phyloP scores from a whole-genome alignment of 2,797 vertebrate species.

The Silurus aristotelis region DNA sequence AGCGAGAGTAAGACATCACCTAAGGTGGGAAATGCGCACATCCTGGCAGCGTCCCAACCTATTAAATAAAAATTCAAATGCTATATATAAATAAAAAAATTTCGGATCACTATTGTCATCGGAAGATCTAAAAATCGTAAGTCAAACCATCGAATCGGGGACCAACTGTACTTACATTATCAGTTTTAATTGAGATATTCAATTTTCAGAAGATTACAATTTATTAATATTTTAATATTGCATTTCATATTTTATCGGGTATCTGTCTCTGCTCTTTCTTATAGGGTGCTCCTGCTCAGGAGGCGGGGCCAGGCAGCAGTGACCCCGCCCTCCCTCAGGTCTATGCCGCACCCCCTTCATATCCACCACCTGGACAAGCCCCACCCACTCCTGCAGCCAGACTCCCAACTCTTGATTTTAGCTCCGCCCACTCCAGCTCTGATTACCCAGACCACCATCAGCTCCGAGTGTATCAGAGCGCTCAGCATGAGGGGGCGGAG shows the following conservation, averaged over 20 bases:
- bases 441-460: constrained; percentile 78
- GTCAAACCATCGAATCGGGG: too few relatives aligned
- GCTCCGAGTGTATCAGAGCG: constrained; percentile 76
- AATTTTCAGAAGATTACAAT: too few relatives aligned
- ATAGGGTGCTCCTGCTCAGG: constrained; percentile 76
- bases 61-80: too few relatives aligned
- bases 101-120: too few relatives aligned
- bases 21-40: too few relatives aligned
- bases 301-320: constrained; percentile 69
- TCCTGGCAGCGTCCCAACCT: too few relatives aligned
- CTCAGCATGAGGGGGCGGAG: constrained; percentile 73
- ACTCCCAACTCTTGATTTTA: constrained; percentile 75
- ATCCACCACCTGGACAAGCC: constrained; percentile 75
- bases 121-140: too few relatives aligned
- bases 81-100: too few relatives aligned
- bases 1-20: too few relatives aligned
- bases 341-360: constrained; percentile 76
- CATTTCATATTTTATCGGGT: not conserved
- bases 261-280: not conserved
- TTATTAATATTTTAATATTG: too few relatives aligned
- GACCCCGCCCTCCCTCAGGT: constrained; percentile 77
- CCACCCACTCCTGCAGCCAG: constrained; percentile 67
- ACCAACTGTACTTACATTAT: too few relatives aligned
- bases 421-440: constrained; percentile 64
- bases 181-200: too few relatives aligned